Percentiles rank a stretch among this genome's conserved stretches.
Conservation (phyloP, 2,113 vertebrate species). For the Acrocephalus arundinaceus region DNA sequence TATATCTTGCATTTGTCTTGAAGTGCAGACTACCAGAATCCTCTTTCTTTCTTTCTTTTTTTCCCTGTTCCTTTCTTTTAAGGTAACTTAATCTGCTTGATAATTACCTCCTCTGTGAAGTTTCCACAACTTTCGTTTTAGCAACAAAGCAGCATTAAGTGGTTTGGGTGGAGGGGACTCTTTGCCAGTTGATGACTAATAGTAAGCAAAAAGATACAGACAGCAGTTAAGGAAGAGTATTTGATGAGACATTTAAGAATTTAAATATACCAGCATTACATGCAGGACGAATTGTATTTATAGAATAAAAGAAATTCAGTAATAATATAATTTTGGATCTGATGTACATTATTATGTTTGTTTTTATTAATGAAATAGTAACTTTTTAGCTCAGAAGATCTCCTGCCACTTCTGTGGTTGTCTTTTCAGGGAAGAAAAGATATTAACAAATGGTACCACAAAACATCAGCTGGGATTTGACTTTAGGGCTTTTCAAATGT, state of each 20-base stretch:
- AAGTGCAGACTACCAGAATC: neutral
- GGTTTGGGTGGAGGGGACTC: neutral
- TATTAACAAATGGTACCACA: neutral
- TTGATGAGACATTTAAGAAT: slow-evolving; percentile 13
- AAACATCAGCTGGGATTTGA: neutral
- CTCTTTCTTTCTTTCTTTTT: neutral
- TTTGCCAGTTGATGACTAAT: neutral
- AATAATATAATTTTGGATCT: neutral
- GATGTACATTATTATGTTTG: neutral
- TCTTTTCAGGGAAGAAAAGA: neutral
- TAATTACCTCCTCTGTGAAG: neutral
- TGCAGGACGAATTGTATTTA: neutral
- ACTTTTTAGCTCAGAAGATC: neutral
- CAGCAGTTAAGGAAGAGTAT: neutral
- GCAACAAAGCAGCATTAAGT: neutral
- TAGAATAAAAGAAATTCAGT: neutral
- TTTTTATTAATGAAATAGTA: neutral
- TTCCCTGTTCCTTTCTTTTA: neutral
- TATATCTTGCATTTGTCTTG: neutral
- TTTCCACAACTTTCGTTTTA: neutral
- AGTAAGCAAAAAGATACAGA: neutral
- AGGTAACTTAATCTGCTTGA: neutral
- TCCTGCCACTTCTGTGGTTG: neutral
- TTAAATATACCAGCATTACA: neutral
- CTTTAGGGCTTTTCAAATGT: neutral